Conservation (phyloP, 2,797 vertebrate species). For the Balearica regulorum region DNA sequence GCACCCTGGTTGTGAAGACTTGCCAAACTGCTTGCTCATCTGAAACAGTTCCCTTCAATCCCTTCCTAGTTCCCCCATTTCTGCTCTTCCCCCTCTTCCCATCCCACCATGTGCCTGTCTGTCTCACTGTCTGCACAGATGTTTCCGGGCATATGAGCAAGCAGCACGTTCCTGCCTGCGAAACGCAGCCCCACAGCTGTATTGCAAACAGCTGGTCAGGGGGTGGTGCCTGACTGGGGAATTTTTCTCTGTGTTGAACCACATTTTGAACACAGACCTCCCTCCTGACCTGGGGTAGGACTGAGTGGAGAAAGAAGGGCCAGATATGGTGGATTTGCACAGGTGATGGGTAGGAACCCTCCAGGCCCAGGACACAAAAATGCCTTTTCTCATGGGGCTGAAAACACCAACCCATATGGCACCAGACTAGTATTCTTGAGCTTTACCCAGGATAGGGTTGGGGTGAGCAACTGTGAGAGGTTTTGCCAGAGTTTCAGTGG, state of each 20-base stretch:
- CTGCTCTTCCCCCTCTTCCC: not conserved
- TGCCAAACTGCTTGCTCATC: not conserved
- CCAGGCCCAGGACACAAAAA: not conserved
- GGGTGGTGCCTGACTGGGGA: not conserved
- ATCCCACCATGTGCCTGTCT: not conserved
- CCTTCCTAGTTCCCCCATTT: not conserved
- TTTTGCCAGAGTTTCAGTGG: not conserved
- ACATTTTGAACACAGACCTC: not conserved
- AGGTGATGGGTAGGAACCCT: not conserved
- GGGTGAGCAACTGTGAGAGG: not conserved
- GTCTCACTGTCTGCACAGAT: not conserved
- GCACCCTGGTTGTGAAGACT: not conserved
- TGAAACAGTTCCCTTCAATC: not conserved
- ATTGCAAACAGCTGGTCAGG: not conserved
- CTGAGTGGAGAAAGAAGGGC: not conserved
- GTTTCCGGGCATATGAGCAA: not conserved
- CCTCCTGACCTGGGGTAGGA: not conserved
- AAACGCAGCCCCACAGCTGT: not conserved
- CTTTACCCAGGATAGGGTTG: not conserved
- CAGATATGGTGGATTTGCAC: not conserved
- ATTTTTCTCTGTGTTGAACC: not conserved
- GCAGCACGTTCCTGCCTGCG: not conserved
- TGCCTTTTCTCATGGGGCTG: not conserved
- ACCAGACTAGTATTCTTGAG: not conserved
- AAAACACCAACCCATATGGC: not conserved